A percentile compares a stretch with the other conserved stretches of the same genome.
Conservation (phyloP, 2,888 invertebrate genomes). For the Phyllotreta striolata region DNA sequence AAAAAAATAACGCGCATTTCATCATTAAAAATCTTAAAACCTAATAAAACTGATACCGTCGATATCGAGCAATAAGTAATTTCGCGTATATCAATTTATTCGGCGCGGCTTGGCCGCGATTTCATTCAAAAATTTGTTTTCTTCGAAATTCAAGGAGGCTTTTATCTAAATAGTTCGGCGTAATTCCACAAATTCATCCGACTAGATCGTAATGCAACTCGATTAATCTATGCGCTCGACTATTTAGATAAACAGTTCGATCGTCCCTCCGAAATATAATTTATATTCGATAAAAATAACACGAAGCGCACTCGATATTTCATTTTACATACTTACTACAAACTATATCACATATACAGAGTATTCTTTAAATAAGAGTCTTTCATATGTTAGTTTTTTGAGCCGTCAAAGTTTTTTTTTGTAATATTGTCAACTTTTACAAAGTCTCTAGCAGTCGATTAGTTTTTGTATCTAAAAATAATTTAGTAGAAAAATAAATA, state of each 20-base stretch:
- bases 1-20: constrained; percentile 35
- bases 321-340: constrained; percentile 48
- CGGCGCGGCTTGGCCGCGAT: constrained; percentile 30
- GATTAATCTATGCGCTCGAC: no score
- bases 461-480: constrained; percentile 15
- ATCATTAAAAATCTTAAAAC: constrained; percentile 26
- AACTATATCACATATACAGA: constrained; percentile 56
- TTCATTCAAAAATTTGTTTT: background rate
- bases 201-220: no score
- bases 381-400: constrained; percentile 46
- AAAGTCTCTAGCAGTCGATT: constrained; percentile 26
- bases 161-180: no score
- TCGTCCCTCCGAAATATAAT: background rate
- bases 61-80: constrained; percentile 33
- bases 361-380: constrained; percentile 51
- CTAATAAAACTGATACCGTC: constrained; percentile 37
- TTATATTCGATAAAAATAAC: constrained; percentile 37
- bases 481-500: constrained; percentile 6
- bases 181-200: no score
- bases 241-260: no score
- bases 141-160: no score
- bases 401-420: constrained; percentile 42
- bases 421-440: constrained; percentile 51
- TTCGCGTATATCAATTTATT: constrained; percentile 26
- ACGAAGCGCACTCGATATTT: constrained; percentile 45